Conservation (phyloP, 2,888 invertebrate genomes). For the Drosophila hamatofila region DNA sequence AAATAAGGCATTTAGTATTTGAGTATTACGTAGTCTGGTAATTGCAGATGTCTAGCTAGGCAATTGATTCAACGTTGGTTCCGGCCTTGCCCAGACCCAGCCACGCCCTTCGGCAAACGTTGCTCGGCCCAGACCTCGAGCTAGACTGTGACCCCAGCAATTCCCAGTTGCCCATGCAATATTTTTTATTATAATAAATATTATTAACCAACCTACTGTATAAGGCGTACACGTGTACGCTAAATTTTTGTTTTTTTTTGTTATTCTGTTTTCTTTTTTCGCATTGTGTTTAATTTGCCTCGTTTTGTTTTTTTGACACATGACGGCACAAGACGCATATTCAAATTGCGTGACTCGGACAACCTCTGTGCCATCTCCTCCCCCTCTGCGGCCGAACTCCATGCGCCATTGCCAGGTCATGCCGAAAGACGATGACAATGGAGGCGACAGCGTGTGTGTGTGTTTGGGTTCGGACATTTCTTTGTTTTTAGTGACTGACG, state of each 20-base stretch:
- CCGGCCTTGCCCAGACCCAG: not conserved
- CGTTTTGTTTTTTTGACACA: constrained; percentile 30
- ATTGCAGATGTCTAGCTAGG: constrained; percentile 6
- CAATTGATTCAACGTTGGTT: constrained; percentile 19
- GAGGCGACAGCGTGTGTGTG: constrained; percentile 13
- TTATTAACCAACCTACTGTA: constrained; percentile 21
- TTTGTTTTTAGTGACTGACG: constrained; percentile 9
- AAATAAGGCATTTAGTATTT: not conserved
- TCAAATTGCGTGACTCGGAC: constrained; percentile 67
- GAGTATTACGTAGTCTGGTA: constrained; percentile 5
- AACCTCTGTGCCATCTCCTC: not conserved
- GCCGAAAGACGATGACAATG: constrained; percentile 47
- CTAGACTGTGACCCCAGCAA: constrained; percentile 3
- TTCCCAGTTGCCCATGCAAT: constrained; percentile 17
- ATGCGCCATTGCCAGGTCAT: constrained; percentile 47
- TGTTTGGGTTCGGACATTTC: constrained; percentile 18
- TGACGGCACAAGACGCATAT: constrained; percentile 57
- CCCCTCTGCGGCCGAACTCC: constrained; percentile 2
- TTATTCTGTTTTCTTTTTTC: constrained; percentile 6
- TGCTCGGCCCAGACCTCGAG: not conserved
- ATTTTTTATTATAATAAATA: constrained; percentile 59
- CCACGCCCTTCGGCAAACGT: constrained; percentile 20
- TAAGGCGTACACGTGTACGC: constrained; percentile 50
- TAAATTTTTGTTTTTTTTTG: constrained; percentile 2
- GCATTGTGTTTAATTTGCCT: constrained; percentile 12